Evolutionary conservation across 2,113 vertebrate genomes (phyloP), one percentile per base, ranked within the genome.

Genomic region (Macroglossus sobrinus): DNA sequence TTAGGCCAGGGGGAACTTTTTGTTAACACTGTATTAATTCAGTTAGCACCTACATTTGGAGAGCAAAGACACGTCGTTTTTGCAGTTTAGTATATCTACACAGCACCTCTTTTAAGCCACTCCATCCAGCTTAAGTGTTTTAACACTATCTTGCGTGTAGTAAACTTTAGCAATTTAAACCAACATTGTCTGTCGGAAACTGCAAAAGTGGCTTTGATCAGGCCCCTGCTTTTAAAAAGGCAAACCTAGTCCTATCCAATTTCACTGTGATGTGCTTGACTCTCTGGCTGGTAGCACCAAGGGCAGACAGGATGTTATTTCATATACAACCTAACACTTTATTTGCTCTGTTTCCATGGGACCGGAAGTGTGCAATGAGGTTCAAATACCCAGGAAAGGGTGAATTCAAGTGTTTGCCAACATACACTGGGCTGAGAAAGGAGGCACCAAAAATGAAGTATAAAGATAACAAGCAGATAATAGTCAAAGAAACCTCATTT

Each of bases 111-210:
- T 91, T 79, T 30, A 66, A 38, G 24, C 55, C 61, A 86, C 45
- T 85, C 81, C 82, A 91, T 89, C 89, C 61, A 86, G 92, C 91
- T 76, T 40, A 38, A 96, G 55, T 43, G 75, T 94, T 81, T 88
- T 63, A 88, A 92, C 96, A 57, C 55, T 92, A 45, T 93, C 93
- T 97, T 82, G 35, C 21, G 55, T 69, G 82, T 28, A 89, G 82
- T 98, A 97, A 97, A 92, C 94, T 98, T 97, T 21, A 97, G 97
- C 98, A 95, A 97, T 90, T 95, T 93, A 91, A 96, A 61, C 79
- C 95, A 80, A 89, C 76, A 59, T 38, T 47, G 88, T 91, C 59
- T 26, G 22, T 63, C 10, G 4, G 97, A 96, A 93, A 80, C 68
- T 2, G 24, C 64, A 86, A 53, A 53, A 28, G 28, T 47, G 74